Conservation (phyloP, 2,113 vertebrate species). For the Camelus bactrianus region DNA sequence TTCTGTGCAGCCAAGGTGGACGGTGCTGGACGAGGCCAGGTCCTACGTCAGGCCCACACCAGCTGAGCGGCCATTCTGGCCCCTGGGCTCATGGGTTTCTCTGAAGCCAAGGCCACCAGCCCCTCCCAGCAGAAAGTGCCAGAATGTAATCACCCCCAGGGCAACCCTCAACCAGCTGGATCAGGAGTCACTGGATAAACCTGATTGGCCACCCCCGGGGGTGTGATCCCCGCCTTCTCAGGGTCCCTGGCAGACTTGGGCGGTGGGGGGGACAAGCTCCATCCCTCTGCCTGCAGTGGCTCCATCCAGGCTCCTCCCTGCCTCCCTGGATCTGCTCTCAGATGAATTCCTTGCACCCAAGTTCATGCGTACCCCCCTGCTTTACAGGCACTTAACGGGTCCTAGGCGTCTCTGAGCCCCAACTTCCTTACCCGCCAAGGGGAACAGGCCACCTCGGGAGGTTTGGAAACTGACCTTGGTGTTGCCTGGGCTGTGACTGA, state of each 20-base stretch:
- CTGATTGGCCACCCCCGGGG: fast-evolving
- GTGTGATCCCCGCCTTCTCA: fast-evolving
- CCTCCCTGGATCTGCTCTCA: fast-evolving
- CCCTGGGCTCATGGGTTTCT: background rate
- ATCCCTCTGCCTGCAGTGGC: background rate
- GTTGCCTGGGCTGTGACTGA: background rate
- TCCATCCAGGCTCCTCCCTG: background rate
- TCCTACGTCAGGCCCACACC: background rate
- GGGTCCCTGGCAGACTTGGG: fast-evolving
- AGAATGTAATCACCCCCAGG: background rate
- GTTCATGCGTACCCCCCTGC: background rate
- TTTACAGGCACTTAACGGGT: fast-evolving
- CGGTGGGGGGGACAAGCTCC: too few species aligned
- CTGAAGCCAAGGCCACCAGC: background rate
- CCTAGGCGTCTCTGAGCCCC: background rate
- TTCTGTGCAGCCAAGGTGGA: fast-evolving
- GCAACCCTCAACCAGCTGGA: background rate
- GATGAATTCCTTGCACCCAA: fast-evolving
- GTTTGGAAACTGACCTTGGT: fast-evolving
- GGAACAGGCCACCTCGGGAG: background rate
- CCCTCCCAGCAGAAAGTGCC: background rate
- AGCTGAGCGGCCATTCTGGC: background rate
- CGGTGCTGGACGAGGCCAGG: too few species aligned
- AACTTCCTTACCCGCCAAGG: background rate
- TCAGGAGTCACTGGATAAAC: background rate